A percentile compares a stretch with the other conserved stretches of the same genome.
Conservation (phyloP, 2,888 invertebrate genomes). For the Auanema sp. region DNA sequence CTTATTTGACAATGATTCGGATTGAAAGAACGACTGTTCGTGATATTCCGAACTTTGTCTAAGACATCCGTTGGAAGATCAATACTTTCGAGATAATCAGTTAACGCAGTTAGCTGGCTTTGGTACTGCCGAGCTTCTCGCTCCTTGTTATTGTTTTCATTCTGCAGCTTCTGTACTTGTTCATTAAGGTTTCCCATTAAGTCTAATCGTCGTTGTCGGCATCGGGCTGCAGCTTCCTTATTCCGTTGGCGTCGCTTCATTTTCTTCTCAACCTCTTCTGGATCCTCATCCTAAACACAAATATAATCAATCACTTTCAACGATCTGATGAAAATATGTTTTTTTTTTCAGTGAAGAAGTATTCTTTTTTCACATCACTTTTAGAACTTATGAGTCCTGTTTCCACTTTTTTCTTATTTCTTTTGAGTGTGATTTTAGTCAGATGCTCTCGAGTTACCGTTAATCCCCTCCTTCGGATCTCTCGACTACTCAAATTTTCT, state of each 20-base stretch:
- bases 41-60: constrained; percentile 7
- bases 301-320: too few relatives aligned
- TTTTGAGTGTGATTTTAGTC: too few relatives aligned
- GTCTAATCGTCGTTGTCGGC: constrained; percentile 91
- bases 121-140: constrained; percentile 24
- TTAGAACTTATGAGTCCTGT: neutral
- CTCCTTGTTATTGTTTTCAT: constrained; percentile 31
- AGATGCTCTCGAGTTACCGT: too few relatives aligned
- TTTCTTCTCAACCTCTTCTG: constrained; percentile 84
- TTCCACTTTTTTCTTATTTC: too few relatives aligned
- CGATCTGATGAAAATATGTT: neutral
- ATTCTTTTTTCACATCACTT: neutral
- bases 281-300: constrained; percentile 35
- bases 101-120: constrained; percentile 10
- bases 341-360: neutral
- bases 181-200: constrained; percentile 87
- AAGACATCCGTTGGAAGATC: constrained; percentile 5
- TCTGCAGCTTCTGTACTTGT: constrained; percentile 24
- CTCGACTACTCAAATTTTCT: too few relatives aligned
- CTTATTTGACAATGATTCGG: constrained; percentile 1
- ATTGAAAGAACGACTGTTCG: neutral
- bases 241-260: constrained; percentile 87
- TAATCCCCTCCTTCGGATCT: too few relatives aligned
- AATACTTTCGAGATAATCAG: constrained; percentile 7
- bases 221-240: constrained; percentile 94